Conservation (phyloP, 2,797 vertebrate species). For the Scarus forsteni region DNA sequence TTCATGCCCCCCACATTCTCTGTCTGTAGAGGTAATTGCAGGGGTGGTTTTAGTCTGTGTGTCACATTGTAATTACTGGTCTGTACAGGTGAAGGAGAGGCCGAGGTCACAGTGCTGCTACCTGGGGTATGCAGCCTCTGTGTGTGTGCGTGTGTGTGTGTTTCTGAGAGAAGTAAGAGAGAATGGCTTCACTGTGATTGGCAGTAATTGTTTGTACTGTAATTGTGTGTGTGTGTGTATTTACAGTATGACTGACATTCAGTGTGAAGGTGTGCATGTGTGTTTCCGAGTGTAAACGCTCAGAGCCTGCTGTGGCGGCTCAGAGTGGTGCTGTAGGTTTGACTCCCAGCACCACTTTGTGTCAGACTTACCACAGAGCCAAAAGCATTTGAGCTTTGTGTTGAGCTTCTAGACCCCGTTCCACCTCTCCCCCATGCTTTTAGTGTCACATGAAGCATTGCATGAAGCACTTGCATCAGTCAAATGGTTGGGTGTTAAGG, state of each 20-base stretch:
- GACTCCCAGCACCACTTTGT: constrained; percentile 73
- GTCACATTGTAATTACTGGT: constrained; percentile 71
- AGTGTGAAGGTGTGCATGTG: constrained; percentile 38
- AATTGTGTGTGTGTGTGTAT: constrained; percentile 35
- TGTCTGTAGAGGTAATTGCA: constrained; percentile 41
- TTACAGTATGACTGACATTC: constrained; percentile 44
- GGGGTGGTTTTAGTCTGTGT: constrained; percentile 57
- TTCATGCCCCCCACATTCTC: constrained; percentile 9
- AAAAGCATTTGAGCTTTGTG: constrained; percentile 65
- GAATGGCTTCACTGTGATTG: constrained; percentile 52
- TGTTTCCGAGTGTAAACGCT: constrained; percentile 37
- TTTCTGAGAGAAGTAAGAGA: constrained; percentile 18
- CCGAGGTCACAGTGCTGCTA: constrained; percentile 49
- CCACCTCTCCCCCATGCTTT: constrained; percentile 63
- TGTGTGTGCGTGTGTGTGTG: constrained; percentile 19
- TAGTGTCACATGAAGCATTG: constrained; percentile 60
- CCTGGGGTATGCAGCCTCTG: constrained; percentile 25
- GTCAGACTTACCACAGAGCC: constrained; percentile 72
- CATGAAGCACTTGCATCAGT: constrained; percentile 64
- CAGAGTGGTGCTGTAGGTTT: constrained; percentile 61
- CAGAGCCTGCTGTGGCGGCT: constrained; percentile 56
- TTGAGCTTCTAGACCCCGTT: constrained; percentile 58
- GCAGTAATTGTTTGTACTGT: constrained; percentile 63
- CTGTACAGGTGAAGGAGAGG: constrained; percentile 67
- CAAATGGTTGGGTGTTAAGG: constrained; percentile 45